phyloP scores from a whole-genome alignment of 2,113 vertebrate genomes.

The Cyanoderma ruficeps region DNA sequence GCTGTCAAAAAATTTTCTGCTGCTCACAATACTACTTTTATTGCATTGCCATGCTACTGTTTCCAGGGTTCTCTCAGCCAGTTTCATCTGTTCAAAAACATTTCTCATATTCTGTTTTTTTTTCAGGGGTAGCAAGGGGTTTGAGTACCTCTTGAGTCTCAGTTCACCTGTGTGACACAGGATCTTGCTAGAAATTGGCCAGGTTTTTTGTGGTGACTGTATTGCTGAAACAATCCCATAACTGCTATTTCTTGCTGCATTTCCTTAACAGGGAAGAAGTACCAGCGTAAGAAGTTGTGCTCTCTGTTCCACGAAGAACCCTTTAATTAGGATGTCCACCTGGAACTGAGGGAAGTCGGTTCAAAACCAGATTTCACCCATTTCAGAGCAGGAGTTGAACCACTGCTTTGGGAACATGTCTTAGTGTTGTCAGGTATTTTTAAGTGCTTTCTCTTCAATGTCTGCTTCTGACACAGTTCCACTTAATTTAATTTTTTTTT shows the following conservation, averaged over 20 bases:
- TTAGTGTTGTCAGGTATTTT: conserved; percentile 18
- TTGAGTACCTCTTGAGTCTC: not conserved
- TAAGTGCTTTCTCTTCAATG: not conserved
- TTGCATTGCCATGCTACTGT: not conserved
- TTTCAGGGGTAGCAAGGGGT: not conserved
- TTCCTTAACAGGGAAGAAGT: not conserved
- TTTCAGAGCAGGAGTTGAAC: not conserved
- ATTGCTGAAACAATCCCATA: not conserved
- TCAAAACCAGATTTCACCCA: not conserved
- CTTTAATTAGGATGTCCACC: not conserved
- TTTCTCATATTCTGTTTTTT: not conserved
- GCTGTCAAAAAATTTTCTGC: not conserved
- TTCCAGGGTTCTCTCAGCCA: not conserved
- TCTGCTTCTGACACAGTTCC: not conserved
- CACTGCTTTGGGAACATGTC: not conserved
- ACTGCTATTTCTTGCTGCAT: not conserved
- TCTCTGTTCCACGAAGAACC: not conserved
- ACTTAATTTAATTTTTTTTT: not conserved
- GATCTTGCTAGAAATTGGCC: not conserved
- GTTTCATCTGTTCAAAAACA: not conserved
- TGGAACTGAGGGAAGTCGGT: not conserved
- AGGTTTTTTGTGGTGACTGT: not conserved
- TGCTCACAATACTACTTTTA: not conserved
- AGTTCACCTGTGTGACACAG: not conserved
- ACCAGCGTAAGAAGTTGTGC: not conserved